phyloP scores from a whole-genome alignment of 1,140 invertebrate genomes.

The Diorhabda carinulata region DNA sequence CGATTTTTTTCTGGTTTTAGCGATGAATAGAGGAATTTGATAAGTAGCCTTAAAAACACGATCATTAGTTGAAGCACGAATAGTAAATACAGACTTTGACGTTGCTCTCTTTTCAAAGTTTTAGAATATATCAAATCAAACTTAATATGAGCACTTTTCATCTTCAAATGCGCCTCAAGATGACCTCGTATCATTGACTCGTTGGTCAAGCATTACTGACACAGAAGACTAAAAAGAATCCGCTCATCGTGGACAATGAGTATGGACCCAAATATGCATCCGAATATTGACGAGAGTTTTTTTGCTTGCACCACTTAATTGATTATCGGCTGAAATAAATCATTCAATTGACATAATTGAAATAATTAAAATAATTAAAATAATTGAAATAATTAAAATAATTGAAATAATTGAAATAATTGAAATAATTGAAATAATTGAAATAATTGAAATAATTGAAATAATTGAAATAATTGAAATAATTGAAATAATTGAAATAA shows the following conservation, averaged over 20 bases:
- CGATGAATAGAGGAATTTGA: slow-evolving; percentile 13
- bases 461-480: no score
- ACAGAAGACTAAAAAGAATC: slow-evolving; percentile 29
- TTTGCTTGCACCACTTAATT: slow-evolving; percentile 25
- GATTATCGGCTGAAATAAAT: slow-evolving; percentile 4
- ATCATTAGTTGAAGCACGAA: slow-evolving; percentile 27
- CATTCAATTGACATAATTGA: neutral
- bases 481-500: no score
- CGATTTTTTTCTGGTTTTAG: slow-evolving; percentile 7
- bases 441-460: no score
- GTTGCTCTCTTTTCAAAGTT: slow-evolving; percentile 28
- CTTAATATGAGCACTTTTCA: slow-evolving; percentile 28
- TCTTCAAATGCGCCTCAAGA: slow-evolving; percentile 24
- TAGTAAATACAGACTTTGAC: slow-evolving; percentile 31
- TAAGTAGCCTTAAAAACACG: slow-evolving; percentile 27
- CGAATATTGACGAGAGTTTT: slow-evolving; percentile 28
- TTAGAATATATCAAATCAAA: slow-evolving; percentile 33
- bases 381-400: no score
- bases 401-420: no score
- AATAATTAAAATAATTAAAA: no score
- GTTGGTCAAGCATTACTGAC: slow-evolving; percentile 31
- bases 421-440: no score
- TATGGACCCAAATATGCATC: slow-evolving; percentile 27
- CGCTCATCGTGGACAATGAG: slow-evolving; percentile 26
- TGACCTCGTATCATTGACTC: slow-evolving; percentile 30